Conservation (phyloP, 2,888 invertebrate genomes). For the Argyresthia albistria region DNA sequence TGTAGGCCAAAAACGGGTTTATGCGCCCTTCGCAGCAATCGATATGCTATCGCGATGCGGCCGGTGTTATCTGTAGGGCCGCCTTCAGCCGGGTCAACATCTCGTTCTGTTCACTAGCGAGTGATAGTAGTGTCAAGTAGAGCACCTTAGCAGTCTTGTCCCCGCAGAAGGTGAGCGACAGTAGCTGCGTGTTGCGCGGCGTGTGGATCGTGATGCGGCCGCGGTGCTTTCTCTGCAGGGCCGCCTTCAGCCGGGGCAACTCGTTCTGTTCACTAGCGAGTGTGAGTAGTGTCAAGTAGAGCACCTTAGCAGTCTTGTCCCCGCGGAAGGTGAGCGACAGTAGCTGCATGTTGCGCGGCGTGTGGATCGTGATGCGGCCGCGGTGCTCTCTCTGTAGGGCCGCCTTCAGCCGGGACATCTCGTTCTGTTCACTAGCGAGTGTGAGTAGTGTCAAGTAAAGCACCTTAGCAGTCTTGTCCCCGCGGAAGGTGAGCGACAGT, state of each 20-base stretch:
- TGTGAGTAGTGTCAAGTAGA: no score
- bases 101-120: no score
- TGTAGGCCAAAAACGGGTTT: no score
- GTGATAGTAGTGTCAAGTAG: no score
- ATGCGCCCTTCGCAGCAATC: no score
- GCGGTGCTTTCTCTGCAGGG: constrained; percentile 91
- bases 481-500: no score
- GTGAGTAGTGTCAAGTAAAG: no score
- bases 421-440: no score
- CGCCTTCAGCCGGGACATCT: constrained; percentile 96
- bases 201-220: constrained; percentile 93
- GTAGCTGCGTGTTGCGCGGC: constrained; percentile 97
- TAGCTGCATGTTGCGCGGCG: constrained; percentile 97
- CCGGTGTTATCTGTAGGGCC: constrained; percentile 92
- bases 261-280: no score
- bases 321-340: no score
- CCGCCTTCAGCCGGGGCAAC: constrained; percentile 93
- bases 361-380: constrained; percentile 92
- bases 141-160: constrained; percentile 99
- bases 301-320: constrained; percentile 99
- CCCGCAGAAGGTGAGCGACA: no score
- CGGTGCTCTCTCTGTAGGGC: constrained; percentile 95
- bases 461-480: constrained; percentile 99
- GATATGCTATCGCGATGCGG: constrained; percentile 89
- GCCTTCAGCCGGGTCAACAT: constrained; percentile 97